A percentile compares a stretch with the other conserved stretches of the same genome.
These are phyloP conservation scores for Tetragonisca angustula DNA, from an alignment of 2,888 invertebrate genomes.

Conservation along the genomic window DNA sequence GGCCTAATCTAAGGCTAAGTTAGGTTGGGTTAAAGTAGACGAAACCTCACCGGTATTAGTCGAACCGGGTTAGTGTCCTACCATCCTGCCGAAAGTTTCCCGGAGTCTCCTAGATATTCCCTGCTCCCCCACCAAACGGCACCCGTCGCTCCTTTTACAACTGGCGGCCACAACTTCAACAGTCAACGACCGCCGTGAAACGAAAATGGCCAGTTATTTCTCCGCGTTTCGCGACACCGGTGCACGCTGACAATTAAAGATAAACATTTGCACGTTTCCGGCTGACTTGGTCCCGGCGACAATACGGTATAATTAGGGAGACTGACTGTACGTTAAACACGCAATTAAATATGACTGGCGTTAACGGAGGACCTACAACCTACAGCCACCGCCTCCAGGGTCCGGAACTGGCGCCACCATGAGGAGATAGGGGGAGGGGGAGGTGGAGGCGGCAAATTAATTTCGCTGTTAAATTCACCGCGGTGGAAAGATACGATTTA, in stretches of 20 bases:
- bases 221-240: not conserved
- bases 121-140: constrained; percentile 25
- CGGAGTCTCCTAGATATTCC: constrained; percentile 59
- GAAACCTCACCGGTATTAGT: constrained; percentile 75
- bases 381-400: not conserved
- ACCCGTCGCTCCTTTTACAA: constrained; percentile 43
- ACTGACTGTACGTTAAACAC: constrained; percentile 23
- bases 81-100: constrained; percentile 66
- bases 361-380: constrained; percentile 1
- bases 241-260: constrained; percentile 28
- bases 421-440: too few relatives aligned
- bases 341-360: constrained; percentile 36
- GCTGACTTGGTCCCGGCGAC: not conserved
- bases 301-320: constrained; percentile 27
- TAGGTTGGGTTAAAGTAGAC: constrained; percentile 77
- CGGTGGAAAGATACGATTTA: constrained; percentile 30
- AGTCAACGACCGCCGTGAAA: constrained; percentile 32
- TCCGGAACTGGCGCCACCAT: not conserved
- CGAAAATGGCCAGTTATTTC: constrained; percentile 29
- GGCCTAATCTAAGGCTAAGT: constrained; percentile 79
- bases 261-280: constrained; percentile 40
- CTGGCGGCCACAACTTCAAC: constrained; percentile 36
- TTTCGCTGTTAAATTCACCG: constrained; percentile 19
- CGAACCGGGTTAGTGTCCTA: constrained; percentile 70
- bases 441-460: constrained; percentile 33